These are phyloP conservation scores for Callionymus lyra DNA, from an alignment of 2,113 vertebrate genomes.

Conservation along the genomic window DNA sequence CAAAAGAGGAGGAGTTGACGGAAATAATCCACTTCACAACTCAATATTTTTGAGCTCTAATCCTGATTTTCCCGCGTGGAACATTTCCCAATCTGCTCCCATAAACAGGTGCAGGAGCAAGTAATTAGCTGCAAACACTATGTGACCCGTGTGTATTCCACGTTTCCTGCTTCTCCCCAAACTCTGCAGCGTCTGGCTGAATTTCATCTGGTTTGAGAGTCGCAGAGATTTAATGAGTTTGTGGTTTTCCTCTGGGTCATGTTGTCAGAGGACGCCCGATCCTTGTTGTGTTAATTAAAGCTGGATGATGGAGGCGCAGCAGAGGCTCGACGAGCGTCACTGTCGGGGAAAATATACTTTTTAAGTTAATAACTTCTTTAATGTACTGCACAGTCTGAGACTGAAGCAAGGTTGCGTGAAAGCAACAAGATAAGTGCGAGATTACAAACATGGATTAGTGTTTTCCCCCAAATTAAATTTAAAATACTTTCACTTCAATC, in stretches of 20 bases:
- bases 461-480: no score
- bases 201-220: slow-evolving; percentile 35
- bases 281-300: slow-evolving; percentile 63
- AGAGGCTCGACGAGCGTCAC: slow-evolving; percentile 24
- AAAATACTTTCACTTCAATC: no score
- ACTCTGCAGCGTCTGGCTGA: slow-evolving; percentile 39
- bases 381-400: no score
- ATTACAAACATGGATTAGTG: no score
- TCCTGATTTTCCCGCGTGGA: no score
- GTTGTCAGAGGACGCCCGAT: slow-evolving; percentile 49
- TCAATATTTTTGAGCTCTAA: no score
- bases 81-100: slow-evolving; percentile 14
- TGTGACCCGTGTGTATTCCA: slow-evolving; percentile 34
- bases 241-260: slow-evolving; percentile 47
- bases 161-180: slow-evolving; percentile 44
- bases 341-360: slow-evolving; percentile 46
- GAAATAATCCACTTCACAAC: no score
- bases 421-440: no score
- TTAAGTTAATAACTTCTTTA: slow-evolving; percentile 47
- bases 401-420: no score
- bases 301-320: slow-evolving; percentile 30
- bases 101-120: slow-evolving; percentile 28
- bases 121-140: slow-evolving; percentile 36
- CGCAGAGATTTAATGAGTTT: slow-evolving; percentile 51
- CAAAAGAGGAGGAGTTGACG: no score